Percentiles rank a stretch among this genome's conserved stretches.
phyloP scores from a whole-genome alignment of 2,113 vertebrate species.

The Sebastes fasciatus region DNA sequence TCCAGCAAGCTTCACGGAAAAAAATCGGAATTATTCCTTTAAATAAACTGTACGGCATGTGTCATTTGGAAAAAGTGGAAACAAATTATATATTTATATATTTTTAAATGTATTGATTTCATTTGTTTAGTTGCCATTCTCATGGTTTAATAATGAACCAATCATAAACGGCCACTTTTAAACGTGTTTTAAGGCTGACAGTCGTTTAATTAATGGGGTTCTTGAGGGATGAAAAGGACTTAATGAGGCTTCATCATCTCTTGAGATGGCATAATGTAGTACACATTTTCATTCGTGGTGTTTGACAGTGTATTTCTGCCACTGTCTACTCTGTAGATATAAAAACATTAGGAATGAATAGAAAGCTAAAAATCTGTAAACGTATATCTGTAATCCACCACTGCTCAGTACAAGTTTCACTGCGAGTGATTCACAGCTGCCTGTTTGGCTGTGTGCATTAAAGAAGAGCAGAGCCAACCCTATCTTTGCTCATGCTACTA shows the following conservation, averaged over 20 bases:
- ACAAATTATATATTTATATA: not conserved
- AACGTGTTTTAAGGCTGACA: not conserved
- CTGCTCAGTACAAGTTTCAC: not conserved
- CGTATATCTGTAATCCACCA: not conserved
- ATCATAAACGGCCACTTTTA: not conserved
- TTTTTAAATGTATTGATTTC: not conserved
- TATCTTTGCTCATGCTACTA: not conserved
- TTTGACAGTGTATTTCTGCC: conserved; percentile 1
- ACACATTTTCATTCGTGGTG: not conserved
- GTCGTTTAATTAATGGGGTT: not conserved
- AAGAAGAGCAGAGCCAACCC: not conserved
- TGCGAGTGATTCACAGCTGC: not conserved
- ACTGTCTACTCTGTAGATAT: not conserved
- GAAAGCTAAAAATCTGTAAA: not conserved
- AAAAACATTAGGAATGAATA: not conserved
- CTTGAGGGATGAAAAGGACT: conserved; percentile 11
- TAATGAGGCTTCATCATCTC: conserved; percentile 2
- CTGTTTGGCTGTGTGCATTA: not conserved
- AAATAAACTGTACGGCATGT: no score
- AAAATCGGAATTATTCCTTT: no score
- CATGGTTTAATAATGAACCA: not conserved
- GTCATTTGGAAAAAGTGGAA: not conserved
- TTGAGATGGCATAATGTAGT: not conserved
- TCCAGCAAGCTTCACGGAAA: no score
- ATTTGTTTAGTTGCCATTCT: not conserved